Base-by-base conservation (phyloP, 2,888 invertebrate genomes). In the Cremastinae sp. region DNA sequence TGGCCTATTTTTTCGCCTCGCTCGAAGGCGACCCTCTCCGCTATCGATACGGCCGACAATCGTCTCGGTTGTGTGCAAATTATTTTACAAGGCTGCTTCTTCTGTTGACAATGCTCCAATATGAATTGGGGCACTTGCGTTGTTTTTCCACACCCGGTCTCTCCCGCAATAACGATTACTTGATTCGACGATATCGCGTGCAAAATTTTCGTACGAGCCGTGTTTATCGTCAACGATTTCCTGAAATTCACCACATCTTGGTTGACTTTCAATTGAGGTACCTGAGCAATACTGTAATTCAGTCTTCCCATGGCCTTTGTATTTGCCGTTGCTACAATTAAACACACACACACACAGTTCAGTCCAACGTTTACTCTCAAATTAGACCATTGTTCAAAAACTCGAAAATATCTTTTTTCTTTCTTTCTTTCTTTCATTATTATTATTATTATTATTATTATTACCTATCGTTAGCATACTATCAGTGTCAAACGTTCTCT, bases 41-140 rank as follows among this genome's bases (percentile, higher is more conserved):
- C 95, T 0, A 98, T 95, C 0, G 96, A 94, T 0, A 98, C 94
- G 0, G 98, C 98, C 0, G 98, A 96, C 65, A 99, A 93, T 82
- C 98, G 92, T 53, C 98, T 92, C 0, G 99, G 98, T 90, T 99
- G 97, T 0, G 98, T 97, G 87, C 97, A 97, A 86, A 98, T 93
- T 79, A 99, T 95, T 64, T 97, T 93, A 78, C 96, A 96, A 0
- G 93, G 92, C 82, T 92, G 92, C 70, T 92, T 92, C 80, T 88
- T 91, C 82, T 86, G 91, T 83, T 90, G 91, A 81, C 91, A 93
- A 89, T 96, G 92, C 83, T 98, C 97, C 78, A 99, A 90, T 80
- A 99, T 93, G 84, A 95, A 96, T 86, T 99, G 98, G 0, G 98
- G 98, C 45, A 99, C 93, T 92, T 98, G 98, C 0, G 98, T 98